These are phyloP conservation scores for Odocoileus virginianus DNA, from an alignment of 2,113 vertebrate species.

Conservation along the genomic window DNA sequence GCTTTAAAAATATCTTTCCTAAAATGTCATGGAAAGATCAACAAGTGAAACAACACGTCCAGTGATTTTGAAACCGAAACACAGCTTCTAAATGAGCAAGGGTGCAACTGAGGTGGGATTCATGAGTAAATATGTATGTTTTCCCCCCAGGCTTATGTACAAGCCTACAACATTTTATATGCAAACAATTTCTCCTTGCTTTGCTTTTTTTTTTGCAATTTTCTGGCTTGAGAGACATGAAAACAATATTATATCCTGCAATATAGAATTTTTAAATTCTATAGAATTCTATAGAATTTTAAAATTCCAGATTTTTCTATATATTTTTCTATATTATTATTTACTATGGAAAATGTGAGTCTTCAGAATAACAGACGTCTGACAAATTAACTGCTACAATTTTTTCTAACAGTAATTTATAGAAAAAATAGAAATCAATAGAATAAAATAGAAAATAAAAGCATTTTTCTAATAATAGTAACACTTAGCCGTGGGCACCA, in stretches of 20 bases:
- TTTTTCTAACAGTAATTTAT: background rate
- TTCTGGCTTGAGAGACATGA: background rate
- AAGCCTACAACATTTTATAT: background rate
- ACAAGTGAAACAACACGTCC: slow-evolving; percentile 37
- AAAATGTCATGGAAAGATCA: slow-evolving; percentile 58
- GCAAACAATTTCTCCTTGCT: background rate
- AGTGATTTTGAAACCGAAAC: slow-evolving; percentile 48
- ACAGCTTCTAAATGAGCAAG: slow-evolving; percentile 47
- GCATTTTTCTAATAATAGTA: background rate
- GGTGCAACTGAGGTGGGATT: background rate
- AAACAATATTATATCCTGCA: background rate
- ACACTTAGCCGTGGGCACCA: background rate
- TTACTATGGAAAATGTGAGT: background rate
- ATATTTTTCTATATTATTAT: background rate
- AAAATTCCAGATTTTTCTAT: too few relatives aligned
- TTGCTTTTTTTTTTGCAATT: slow-evolving; percentile 2
- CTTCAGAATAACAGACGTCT: background rate
- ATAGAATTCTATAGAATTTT: too few relatives aligned
- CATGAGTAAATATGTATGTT: background rate
- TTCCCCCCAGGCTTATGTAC: background rate
- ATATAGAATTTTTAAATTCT: background rate
- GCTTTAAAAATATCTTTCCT: slow-evolving; percentile 63
- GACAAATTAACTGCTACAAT: background rate
- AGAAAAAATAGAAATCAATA: too few relatives aligned
- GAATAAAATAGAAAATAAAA: background rate